Base-by-base conservation (phyloP, 2,113 vertebrate genomes). In the Arenaria interpres region DNA sequence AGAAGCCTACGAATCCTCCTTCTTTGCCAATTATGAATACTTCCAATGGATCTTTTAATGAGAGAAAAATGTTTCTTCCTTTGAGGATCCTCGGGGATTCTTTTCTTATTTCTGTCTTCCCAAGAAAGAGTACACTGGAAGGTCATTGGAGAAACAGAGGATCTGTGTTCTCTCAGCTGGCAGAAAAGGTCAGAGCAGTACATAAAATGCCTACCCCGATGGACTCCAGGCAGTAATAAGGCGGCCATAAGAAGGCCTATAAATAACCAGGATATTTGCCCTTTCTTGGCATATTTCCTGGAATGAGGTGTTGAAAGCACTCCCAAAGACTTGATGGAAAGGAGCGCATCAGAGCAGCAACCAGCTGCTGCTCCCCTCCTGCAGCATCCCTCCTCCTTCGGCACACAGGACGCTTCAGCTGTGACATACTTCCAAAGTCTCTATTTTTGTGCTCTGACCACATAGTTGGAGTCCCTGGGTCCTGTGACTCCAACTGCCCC, bases 121-220 rank as follows among this genome's bases (percentile, higher is more conserved):
- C 48, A 86, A 37, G 53, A 59, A 88, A 48, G 33, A n/a, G 41
- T 23, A 68, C 56, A 19, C 24, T 45, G 88, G 78, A 94, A 94
- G 53, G 80, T 91, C 94, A 93, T 43, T 8, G 17, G 57, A 76
- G 48, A 93, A 76, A 27, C 84, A 67, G 78, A 87, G 57, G 82
- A 74, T 86, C 53, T 90, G 43, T 63, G 51, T 85, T 80, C 90
- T 89, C 63, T 89, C 83, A 80, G 68, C 69, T 79, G 83, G 64
- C 93, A 96, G 76, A 57, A 96, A 90, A 94, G 96, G 95, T 96
- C 94, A 96, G 33, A 89, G 53, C 45, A 89, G 64, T 90, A 64
- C 80, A 89, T 88, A 93, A 95, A 95, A 87, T 43, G 60, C 80
- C 69, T 89, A 53, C 33, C 35, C 60, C 89, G 88, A 89, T 60